A percentile compares a stretch with the other conserved stretches of the same genome.
Evolutionary conservation across 2,888 invertebrate genomes (phyloP).

Genomic region (Helicoverpa assulta): DNA sequence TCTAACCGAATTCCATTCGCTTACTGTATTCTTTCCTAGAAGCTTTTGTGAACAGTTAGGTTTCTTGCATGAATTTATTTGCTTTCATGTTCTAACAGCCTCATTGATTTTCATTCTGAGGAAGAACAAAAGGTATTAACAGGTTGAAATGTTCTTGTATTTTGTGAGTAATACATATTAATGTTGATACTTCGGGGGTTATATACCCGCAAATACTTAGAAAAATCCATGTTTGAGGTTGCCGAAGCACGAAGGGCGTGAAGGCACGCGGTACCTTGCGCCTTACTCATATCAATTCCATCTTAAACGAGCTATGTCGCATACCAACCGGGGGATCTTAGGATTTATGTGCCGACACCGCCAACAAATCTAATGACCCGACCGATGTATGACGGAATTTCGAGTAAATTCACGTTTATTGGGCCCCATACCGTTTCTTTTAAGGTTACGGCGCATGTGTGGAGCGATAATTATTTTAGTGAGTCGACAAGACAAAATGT

Average conservation of each 20-base stretch:
- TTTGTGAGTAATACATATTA: not conserved
- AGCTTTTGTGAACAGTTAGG: constrained; percentile 46
- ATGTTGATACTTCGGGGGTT: constrained; percentile 19
- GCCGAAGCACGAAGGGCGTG: constrained; percentile 74
- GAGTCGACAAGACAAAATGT: constrained; percentile 75
- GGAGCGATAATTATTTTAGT: constrained; percentile 63
- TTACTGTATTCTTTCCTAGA: constrained; percentile 60
- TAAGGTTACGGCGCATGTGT: constrained; percentile 62
- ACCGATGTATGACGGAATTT: constrained; percentile 52
- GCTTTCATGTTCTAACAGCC: not conserved
- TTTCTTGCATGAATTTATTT: constrained; percentile 16
- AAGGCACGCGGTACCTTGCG: constrained; percentile 80
- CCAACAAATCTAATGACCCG: constrained; percentile 64
- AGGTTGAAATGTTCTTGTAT: not conserved
- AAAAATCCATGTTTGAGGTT: constrained; percentile 59
- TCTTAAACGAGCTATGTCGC: constrained; percentile 79
- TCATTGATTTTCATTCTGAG: constrained; percentile 28
- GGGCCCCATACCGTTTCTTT: constrained; percentile 39
- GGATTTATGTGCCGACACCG: constrained; percentile 65
- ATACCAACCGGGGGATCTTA: constrained; percentile 73
- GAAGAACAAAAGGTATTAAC: not conserved
- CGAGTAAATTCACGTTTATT: constrained; percentile 53
- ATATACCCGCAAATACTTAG: constrained; percentile 49
- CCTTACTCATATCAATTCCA: constrained; percentile 78
- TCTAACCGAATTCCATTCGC: constrained; percentile 47